Evolutionary conservation across 2,888 invertebrate genomes (phyloP).

Genomic region (Eupithecia tripunctaria): DNA sequence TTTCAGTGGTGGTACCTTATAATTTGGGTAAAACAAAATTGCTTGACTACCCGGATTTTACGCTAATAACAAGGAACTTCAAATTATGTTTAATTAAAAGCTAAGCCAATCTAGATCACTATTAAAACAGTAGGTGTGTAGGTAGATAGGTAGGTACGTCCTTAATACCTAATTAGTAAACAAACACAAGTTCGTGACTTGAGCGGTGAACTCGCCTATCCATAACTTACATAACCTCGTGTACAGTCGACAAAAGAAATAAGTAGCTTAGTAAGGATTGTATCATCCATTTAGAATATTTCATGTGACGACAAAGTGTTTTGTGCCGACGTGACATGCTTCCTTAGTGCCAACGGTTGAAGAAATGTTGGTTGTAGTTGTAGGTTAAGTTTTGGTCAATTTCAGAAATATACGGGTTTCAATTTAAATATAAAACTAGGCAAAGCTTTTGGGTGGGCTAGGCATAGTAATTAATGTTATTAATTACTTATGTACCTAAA

Average conservation of each 20-base stretch:
- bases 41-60: neutral
- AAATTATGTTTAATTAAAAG: neutral
- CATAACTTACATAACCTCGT: conserved; percentile 14
- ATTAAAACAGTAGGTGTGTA: neutral
- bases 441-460: too few relatives aligned
- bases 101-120: neutral
- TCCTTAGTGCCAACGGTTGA: neutral
- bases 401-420: neutral
- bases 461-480: too few relatives aligned
- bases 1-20: too few relatives aligned
- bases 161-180: conserved; percentile 20
- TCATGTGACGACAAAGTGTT: neutral
- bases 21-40: too few relatives aligned
- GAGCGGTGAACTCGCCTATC: conserved; percentile 16
- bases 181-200: conserved; percentile 25
- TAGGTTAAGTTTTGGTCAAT: neutral
- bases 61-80: neutral
- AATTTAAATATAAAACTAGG: neutral
- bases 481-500: too few relatives aligned
- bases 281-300: neutral
- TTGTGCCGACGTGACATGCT: neutral
- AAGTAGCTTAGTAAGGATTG: neutral
- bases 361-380: neutral
- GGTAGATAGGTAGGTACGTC: neutral
- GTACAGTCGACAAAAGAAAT: neutral